Percentiles rank a stretch among this genome's conserved stretches.
Evolutionary conservation across 30 jellyfish, hydroid and myxozoan species (phyloP).

Genomic region (Cassiopea xamachana): DNA sequence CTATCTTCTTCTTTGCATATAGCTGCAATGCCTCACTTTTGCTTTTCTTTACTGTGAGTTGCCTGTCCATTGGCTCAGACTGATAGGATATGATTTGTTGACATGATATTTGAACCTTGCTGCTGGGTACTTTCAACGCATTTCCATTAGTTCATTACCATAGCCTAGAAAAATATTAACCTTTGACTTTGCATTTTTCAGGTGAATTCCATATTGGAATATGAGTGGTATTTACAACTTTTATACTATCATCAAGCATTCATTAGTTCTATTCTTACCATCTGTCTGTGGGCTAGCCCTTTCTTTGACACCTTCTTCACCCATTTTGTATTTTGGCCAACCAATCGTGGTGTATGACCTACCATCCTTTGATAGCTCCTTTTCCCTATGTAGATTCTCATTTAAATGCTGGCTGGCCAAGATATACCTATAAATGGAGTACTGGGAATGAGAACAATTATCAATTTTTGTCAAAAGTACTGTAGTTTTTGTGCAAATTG

Average conservation of each 20-base stretch:
- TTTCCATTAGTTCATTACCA: background rate
- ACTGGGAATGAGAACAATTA: background rate
- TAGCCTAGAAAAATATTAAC: constrained; percentile 1
- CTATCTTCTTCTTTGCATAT: no score
- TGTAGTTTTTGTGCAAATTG: no score
- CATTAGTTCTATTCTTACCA: background rate
- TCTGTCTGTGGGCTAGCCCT: background rate
- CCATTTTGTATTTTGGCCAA: constrained; percentile 48
- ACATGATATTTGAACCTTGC: background rate
- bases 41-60: background rate
- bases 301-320: constrained; percentile 55
- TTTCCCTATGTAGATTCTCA: constrained; percentile 33
- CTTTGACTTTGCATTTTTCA: background rate
- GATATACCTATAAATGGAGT: constrained; percentile 4
- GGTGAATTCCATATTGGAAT: background rate
- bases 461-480: no score
- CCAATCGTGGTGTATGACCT: background rate
- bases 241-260: background rate
- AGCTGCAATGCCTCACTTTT: no score
- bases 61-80: background rate
- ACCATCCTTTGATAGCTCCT: constrained; percentile 22
- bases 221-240: background rate
- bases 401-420: constrained; percentile 47
- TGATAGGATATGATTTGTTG: background rate
- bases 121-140: background rate